Evolutionary conservation across 2,797 vertebrate genomes (phyloP), one percentile per base, ranked within the genome.

Genomic region (Molothrus aeneus): DNA sequence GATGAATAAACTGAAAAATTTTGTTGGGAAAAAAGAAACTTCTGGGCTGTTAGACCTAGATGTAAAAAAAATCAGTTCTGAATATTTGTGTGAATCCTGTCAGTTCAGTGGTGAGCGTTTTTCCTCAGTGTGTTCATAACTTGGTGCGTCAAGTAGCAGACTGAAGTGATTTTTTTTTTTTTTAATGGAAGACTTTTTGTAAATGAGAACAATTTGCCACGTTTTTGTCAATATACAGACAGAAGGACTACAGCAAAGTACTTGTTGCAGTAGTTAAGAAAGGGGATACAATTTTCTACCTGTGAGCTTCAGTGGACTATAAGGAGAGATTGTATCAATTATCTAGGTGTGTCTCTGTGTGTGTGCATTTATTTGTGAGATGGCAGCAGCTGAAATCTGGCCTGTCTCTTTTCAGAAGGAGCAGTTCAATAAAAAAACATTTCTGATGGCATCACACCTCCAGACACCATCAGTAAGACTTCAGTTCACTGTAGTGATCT

Each of bases 1-100:
- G 74, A 80, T 96, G 88, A 94, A 81, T 90, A 93, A 93, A 72
- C 92, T 83, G 63, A 63, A 92, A 92, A 96, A 94, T 88, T 83
- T 26, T 59, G 14, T 85, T 87, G 68, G 69, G 74, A 75, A 92
- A 94, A 95, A 91, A 43, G n/a, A 70, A 94, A 78, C 36, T 80
- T 65, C 31, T 80, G 48, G 45, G 51, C 64, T 90, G 71, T 59
- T 51, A 84, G 79, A 77, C 70, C 90, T 89, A 70, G 66, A 86
- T 80, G 59, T 85, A 64, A 86, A 92, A 82, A 26, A 26, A 86
- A 63, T 60, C 43, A 83, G 20, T 78, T 86, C 77, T 75, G 70
- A 92, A 65, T 94, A 70, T 93, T 80, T 93, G 38, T 78, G 22
- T 90, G 69, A 84, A 87, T 94, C 88, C 68, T 86, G 1, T 92